phyloP scores from a whole-genome alignment of 2,888 invertebrate genomes.

The Trimorus sp. region DNA sequence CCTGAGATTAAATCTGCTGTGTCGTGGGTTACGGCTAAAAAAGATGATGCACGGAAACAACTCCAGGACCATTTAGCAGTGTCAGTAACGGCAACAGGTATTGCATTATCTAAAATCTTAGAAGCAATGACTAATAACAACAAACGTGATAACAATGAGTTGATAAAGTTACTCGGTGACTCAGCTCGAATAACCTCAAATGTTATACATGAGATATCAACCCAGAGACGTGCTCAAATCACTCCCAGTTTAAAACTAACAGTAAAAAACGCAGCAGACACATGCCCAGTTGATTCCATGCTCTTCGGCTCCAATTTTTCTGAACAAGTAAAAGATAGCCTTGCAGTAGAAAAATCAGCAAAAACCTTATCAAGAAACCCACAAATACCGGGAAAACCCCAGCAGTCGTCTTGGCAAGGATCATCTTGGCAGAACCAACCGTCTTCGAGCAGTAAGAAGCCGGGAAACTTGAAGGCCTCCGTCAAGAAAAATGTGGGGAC shows the following conservation, averaged over 20 bases:
- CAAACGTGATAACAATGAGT: neutral
- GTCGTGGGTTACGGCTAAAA: neutral
- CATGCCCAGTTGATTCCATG: neutral
- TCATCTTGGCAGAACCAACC: neutral
- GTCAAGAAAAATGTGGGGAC: neutral
- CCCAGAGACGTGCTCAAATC: neutral
- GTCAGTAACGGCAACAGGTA: neutral
- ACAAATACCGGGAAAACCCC: neutral
- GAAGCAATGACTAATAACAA: neutral
- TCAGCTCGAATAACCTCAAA: neutral
- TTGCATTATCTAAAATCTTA: neutral
- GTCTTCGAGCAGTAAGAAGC: neutral
- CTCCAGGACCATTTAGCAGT: conserved; percentile 2
- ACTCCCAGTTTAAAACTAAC: neutral
- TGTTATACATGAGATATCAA: no score
- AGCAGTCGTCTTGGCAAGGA: neutral
- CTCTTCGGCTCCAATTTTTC: conserved; percentile 12
- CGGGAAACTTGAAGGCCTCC: conserved; percentile 9
- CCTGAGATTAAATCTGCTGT: conserved; percentile 6
- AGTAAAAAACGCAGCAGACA: neutral
- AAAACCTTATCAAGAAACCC: conserved; percentile 6
- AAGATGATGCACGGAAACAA: neutral
- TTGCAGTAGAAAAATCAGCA: conserved; percentile 8
- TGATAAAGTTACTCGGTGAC: neutral
- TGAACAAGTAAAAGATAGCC: conserved; percentile 7